Evolutionary conservation across 2,113 vertebrate genomes (phyloP).

Genomic region (Arothron firmamentum): DNA sequence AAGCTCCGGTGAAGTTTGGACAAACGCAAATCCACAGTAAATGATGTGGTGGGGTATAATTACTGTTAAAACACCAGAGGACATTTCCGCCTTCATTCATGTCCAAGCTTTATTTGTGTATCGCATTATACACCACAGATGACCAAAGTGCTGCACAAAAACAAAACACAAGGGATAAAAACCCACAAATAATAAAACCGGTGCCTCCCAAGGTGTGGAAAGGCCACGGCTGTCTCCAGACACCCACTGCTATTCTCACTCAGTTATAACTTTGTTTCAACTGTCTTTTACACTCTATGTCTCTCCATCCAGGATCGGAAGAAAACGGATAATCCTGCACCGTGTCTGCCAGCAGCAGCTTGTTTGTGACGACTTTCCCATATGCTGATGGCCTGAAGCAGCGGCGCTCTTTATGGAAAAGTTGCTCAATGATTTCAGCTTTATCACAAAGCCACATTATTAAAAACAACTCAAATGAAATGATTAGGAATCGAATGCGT

Average conservation of each 20-base stretch:
- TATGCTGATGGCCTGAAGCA: constrained; percentile 37
- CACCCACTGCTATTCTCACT: constrained; percentile 22
- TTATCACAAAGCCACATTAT: constrained; percentile 23
- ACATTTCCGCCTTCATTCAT: too few species aligned
- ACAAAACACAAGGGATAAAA: too few species aligned
- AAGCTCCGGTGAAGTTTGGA: too few species aligned
- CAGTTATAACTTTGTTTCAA: too few species aligned
- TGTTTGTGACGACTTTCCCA: constrained; percentile 44
- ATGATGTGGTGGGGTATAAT: too few species aligned
- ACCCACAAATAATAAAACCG: too few species aligned
- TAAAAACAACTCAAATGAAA: not conserved
- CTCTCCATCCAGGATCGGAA: constrained; percentile 45
- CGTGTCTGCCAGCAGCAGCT: constrained; percentile 38
- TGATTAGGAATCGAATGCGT: constrained; percentile 14
- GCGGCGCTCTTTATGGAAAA: constrained; percentile 19
- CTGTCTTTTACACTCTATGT: constrained; percentile 2
- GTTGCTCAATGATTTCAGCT: constrained; percentile 31
- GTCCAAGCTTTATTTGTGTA: too few species aligned
- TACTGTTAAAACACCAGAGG: too few species aligned
- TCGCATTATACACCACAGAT: too few species aligned
- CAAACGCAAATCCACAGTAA: too few species aligned
- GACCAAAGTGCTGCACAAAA: too few species aligned
- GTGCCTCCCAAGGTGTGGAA: too few species aligned
- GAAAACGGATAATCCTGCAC: constrained; percentile 46
- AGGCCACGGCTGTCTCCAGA: constrained; percentile 36